These are phyloP conservation scores for Onychomys torridus DNA, from an alignment of 2,797 vertebrate species.

Conservation along the genomic window DNA sequence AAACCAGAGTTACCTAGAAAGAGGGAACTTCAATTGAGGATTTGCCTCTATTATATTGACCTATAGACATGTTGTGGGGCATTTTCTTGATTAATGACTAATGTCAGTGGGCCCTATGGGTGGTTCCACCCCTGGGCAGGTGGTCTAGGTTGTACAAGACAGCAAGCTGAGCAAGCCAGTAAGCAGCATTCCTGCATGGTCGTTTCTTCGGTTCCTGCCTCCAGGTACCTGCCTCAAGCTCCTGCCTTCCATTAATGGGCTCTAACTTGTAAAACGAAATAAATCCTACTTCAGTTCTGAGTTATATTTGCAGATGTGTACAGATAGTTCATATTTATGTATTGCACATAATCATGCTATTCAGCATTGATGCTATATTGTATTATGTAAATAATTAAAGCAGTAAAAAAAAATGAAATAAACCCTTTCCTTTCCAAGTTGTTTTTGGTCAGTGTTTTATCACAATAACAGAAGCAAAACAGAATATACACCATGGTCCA, in stretches of 20 bases:
- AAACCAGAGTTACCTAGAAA: too few species aligned
- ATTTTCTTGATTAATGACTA: neutral
- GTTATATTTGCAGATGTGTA: slow-evolving; percentile 98
- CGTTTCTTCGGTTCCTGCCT: neutral
- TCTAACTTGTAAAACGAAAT: neutral
- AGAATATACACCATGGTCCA: neutral
- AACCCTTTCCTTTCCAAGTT: neutral
- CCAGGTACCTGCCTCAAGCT: neutral
- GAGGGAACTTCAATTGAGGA: neutral
- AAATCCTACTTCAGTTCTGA: slow-evolving; percentile 91
- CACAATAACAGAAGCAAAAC: neutral
- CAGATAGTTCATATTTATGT: slow-evolving; percentile 99
- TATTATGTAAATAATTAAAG: slow-evolving; percentile 99
- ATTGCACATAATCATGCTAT: slow-evolving; percentile 99
- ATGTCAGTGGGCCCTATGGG: too few species aligned
- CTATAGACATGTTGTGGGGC: neutral
- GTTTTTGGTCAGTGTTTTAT: neutral
- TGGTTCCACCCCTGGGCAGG: too few species aligned
- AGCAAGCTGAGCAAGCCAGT: neutral
- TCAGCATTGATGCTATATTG: slow-evolving; percentile 97
- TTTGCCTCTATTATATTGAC: neutral
- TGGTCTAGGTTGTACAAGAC: neutral
- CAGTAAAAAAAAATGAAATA: slow-evolving; percentile 83
- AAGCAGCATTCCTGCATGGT: neutral
- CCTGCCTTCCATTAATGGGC: neutral